Evolutionary conservation across 2,113 vertebrate genomes (phyloP).

Genomic region (Periophthalmodon schlosseri): DNA sequence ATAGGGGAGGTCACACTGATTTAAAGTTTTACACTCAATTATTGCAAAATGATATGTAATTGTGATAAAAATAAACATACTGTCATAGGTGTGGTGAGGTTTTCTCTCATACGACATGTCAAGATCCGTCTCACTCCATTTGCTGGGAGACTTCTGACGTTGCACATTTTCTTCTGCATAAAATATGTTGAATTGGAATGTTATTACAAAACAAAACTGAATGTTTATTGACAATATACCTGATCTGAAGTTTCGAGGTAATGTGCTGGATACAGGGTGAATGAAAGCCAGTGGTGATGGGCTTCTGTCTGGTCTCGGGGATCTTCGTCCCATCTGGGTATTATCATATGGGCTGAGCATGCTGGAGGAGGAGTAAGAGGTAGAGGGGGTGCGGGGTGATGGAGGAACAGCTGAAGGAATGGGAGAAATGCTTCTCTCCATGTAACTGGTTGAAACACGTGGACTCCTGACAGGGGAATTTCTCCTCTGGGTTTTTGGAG

Average conservation of each 20-base stretch:
- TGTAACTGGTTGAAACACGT: conserved; percentile 19
- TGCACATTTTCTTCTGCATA: conserved; percentile 77
- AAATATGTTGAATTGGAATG: background rate
- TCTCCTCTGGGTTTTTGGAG: conserved; percentile 33
- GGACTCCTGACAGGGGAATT: conserved; percentile 20
- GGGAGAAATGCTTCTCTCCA: conserved; percentile 20
- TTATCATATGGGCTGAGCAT: conserved; percentile 45
- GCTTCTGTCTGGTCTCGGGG: conserved; percentile 58
- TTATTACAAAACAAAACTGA: background rate
- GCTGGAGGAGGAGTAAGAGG: conserved; percentile 13
- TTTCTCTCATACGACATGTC: conserved; percentile 84
- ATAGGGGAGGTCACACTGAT: background rate
- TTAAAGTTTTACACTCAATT: background rate
- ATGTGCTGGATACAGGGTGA: conserved; percentile 44
- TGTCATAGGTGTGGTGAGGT: conserved; percentile 80
- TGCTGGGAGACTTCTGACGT: conserved; percentile 69
- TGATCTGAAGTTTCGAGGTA: conserved; percentile 62
- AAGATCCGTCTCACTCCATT: conserved; percentile 89
- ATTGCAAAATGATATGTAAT: background rate
- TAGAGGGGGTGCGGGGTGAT: background rate
- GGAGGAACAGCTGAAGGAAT: background rate
- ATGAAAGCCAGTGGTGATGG: conserved; percentile 57
- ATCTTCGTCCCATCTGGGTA: conserved; percentile 44
- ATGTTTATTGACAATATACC: conserved; percentile 53
- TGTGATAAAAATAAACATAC: conserved; percentile 55